Conservation (phyloP, 1,140 invertebrate species). For the Heliconius melpomene region DNA sequence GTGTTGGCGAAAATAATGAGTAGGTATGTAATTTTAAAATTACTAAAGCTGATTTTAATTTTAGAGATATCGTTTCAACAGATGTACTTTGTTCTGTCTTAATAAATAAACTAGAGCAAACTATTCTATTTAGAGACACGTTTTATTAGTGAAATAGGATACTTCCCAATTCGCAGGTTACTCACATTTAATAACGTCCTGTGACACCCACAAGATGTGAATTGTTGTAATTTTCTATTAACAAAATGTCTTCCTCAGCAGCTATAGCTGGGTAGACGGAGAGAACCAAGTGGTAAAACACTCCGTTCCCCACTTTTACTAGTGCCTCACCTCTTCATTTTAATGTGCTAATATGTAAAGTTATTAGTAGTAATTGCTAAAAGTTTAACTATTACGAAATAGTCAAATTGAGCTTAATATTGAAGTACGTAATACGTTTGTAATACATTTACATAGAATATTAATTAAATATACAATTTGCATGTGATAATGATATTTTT, state of each 20-base stretch:
- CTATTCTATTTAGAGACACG: constrained; percentile 36
- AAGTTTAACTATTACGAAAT: neutral
- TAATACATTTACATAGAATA: neutral
- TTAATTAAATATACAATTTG: neutral
- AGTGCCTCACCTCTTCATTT: neutral
- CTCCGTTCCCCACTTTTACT: too few species aligned
- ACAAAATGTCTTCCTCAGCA: neutral
- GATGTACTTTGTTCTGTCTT: neutral
- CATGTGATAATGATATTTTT: neutral
- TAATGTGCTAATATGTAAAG: neutral
- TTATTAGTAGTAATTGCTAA: neutral
- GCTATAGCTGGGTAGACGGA: too few species aligned
- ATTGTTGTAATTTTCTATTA: constrained; percentile 1
- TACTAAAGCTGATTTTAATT: neutral
- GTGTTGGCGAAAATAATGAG: neutral
- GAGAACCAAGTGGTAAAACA: too few species aligned
- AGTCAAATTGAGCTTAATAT: neutral
- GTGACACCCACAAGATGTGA: constrained; percentile 38
- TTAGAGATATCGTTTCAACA: neutral
- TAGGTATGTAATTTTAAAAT: neutral
- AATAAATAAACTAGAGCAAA: neutral
- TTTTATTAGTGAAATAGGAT: constrained; percentile 50
- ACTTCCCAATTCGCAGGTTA: constrained; percentile 46
- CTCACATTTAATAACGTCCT: constrained; percentile 43
- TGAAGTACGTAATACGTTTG: neutral